Percentiles rank a stretch among this genome's conserved stretches.
Conservation (phyloP, 2,888 invertebrate genomes). For the Rhingia rostrata region DNA sequence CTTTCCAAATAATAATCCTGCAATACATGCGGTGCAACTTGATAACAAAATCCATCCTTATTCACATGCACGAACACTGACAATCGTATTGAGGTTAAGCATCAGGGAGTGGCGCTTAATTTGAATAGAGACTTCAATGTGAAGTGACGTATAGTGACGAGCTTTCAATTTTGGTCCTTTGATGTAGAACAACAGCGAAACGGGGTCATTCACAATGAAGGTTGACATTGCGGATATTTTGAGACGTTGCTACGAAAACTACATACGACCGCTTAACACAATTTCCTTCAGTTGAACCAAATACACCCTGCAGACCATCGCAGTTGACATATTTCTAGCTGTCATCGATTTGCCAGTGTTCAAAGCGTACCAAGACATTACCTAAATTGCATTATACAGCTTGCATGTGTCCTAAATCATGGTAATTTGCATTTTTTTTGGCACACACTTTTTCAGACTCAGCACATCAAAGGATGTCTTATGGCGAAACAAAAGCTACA, state of each 20-base stretch:
- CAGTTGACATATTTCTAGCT: background rate
- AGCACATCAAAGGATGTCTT: constrained; percentile 17
- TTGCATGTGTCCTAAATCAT: constrained; percentile 31
- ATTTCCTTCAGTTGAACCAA: background rate
- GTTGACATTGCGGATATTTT: no score
- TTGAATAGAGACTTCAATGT: constrained; percentile 16
- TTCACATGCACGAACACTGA: constrained; percentile 13
- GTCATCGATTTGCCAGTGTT: constrained; percentile 1
- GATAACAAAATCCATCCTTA: constrained; percentile 10
- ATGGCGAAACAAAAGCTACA: background rate
- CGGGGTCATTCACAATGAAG: no score
- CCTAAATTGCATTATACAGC: constrained; percentile 6
- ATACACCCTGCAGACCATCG: background rate
- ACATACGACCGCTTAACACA: no score
- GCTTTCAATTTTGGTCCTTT: background rate
- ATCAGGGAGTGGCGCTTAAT: constrained; percentile 20
- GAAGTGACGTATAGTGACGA: background rate
- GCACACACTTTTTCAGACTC: background rate
- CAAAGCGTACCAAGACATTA: background rate
- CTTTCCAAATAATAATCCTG: constrained; percentile 8
- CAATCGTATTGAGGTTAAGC: constrained; percentile 40
- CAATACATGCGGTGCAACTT: constrained; percentile 4
- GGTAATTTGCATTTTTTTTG: constrained; percentile 23
- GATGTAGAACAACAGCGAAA: no score
- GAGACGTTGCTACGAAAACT: no score